phyloP scores from a whole-genome alignment of 1,140 invertebrate species.

The Drosophila suzukii region DNA sequence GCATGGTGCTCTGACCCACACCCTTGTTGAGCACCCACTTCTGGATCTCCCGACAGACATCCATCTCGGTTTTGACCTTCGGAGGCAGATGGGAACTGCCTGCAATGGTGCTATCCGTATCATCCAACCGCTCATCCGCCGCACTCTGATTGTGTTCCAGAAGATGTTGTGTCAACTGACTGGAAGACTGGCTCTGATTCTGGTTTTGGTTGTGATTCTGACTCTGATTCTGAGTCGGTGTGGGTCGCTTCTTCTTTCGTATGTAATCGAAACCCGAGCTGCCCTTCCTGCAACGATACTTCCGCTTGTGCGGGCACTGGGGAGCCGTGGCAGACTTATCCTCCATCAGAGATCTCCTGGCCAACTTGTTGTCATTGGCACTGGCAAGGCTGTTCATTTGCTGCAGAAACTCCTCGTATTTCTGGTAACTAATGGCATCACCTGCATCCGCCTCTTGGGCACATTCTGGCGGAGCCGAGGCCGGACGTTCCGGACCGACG shows the following conservation, averaged over 20 bases:
- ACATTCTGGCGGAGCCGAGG: slow-evolving; percentile 87
- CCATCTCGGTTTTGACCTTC: slow-evolving; percentile 85
- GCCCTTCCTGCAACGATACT: slow-evolving; percentile 87
- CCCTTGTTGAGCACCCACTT: slow-evolving; percentile 97
- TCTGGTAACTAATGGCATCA: slow-evolving; percentile 73
- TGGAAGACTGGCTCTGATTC: neutral
- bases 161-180: slow-evolving; percentile 4
- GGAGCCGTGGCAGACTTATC: slow-evolving; percentile 9
- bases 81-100: slow-evolving; percentile 74
- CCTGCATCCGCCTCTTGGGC: slow-evolving; percentile 41
- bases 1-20: slow-evolving; percentile 95
- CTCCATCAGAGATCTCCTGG: slow-evolving; percentile 25
- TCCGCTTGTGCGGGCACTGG: slow-evolving; percentile 83
- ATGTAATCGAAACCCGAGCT: slow-evolving; percentile 94
- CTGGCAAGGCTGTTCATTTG: slow-evolving; percentile 83
- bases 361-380: slow-evolving; percentile 85
- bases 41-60: slow-evolving; percentile 94
- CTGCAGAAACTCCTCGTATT: slow-evolving; percentile 79
- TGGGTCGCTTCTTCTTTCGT: slow-evolving; percentile 91
- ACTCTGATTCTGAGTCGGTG: slow-evolving; percentile 46
- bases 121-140: slow-evolving; percentile 60
- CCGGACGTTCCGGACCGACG: slow-evolving; percentile 88
- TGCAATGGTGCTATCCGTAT: slow-evolving; percentile 71
- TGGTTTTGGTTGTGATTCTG: slow-evolving; percentile 9
- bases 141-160: slow-evolving; percentile 24